phyloP scores from a whole-genome alignment of 2,797 vertebrate genomes.

The Periophthalmus magnuspinnatus region DNA sequence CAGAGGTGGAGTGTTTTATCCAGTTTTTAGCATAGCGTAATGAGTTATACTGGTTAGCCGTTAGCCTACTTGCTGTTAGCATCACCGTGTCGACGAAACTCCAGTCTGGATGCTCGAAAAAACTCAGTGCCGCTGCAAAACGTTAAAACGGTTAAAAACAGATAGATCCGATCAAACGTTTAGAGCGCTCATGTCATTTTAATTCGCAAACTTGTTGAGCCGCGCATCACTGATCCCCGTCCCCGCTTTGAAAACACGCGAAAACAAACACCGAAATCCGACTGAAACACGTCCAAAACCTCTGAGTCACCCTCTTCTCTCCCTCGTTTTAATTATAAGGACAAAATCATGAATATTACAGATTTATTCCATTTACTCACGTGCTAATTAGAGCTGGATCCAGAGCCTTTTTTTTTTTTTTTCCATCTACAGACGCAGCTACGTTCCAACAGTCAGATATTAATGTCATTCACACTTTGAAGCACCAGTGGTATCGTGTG shows the following conservation, averaged over 20 bases:
- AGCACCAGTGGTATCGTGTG: conserved; percentile 65
- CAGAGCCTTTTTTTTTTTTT: conserved; percentile 38
- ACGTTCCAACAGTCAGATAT: conserved; percentile 63
- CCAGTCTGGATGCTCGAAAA: no score
- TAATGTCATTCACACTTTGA: conserved; percentile 71
- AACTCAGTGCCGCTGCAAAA: no score
- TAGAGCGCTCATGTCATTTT: neutral
- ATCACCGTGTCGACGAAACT: no score
- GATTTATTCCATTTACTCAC: conserved; percentile 72
- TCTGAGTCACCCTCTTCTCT: neutral
- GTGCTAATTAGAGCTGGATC: conserved; percentile 68
- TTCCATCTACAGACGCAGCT: conserved; percentile 44
- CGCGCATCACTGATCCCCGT: neutral
- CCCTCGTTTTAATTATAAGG: conserved; percentile 70
- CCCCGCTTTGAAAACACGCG: neutral
- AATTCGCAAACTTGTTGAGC: conserved; percentile 1
- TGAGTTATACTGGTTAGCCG: no score
- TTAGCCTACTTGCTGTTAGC: no score
- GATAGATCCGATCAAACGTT: neutral
- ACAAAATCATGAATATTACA: conserved; percentile 74
- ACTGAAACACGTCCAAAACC: conserved; percentile 4
- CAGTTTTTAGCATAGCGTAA: no score
- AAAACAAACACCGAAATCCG: conserved; percentile 6
- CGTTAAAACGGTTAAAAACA: no score
- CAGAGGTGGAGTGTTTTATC: no score